phyloP scores from a whole-genome alignment of 2,797 vertebrate species.

The Ataeniobius toweri region DNA sequence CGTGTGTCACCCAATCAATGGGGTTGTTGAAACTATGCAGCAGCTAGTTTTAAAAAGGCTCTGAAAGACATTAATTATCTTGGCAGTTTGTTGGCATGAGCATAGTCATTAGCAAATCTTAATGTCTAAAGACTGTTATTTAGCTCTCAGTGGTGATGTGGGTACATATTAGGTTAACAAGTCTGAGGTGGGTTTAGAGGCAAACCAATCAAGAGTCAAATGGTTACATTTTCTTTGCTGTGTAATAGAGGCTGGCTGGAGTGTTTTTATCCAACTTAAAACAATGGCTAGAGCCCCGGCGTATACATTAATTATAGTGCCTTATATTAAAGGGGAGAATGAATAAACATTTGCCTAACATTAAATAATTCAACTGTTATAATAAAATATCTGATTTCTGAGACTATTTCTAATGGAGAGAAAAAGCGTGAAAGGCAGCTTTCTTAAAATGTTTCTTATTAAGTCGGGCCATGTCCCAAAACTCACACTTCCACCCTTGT shows the following conservation, averaged over 20 bases:
- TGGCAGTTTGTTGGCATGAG: not conserved
- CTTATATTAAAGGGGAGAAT: not conserved
- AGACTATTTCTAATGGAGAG: too few relatives aligned
- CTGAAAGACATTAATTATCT: not conserved
- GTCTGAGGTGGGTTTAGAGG: slow-evolving; percentile 1
- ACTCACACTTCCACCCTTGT: too few relatives aligned
- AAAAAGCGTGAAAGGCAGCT: not conserved
- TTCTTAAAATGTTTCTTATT: not conserved
- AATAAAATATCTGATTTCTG: not conserved
- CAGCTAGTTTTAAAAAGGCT: not conserved
- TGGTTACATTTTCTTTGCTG: not conserved
- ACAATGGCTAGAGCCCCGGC: too few relatives aligned
- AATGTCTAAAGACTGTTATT: not conserved
- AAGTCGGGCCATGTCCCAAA: not conserved
- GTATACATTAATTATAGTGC: not conserved
- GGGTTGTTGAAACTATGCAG: not conserved
- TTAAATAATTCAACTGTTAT: not conserved
- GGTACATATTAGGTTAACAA: not conserved
- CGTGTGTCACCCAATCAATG: too few relatives aligned
- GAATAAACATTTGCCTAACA: not conserved
- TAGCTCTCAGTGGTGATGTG: not conserved
- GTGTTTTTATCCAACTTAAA: not conserved
- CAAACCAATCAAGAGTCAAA: not conserved
- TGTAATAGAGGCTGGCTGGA: not conserved
- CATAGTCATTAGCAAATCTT: not conserved